These are phyloP conservation scores for Theocolax elegans DNA, from an alignment of 1,140 invertebrate genomes.

Conservation along the genomic window DNA sequence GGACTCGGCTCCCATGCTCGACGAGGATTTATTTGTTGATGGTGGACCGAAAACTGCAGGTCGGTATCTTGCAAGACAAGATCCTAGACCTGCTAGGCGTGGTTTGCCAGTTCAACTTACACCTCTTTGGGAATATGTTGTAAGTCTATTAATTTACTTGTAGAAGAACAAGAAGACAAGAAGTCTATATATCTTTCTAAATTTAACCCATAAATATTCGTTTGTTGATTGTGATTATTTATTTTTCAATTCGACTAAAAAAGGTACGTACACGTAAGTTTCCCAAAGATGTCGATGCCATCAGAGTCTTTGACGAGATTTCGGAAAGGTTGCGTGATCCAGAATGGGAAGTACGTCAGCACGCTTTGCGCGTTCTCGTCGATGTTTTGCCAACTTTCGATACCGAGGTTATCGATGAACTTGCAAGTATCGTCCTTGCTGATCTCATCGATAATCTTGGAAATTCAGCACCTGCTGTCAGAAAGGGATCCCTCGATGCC, in stretches of 20 bases:
- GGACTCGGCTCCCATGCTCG: constrained; percentile 44
- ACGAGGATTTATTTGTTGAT: constrained; percentile 36
- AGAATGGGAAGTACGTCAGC: constrained; percentile 83
- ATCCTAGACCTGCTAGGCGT: neutral
- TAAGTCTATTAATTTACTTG: constrained; percentile 55
- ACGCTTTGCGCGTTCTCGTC: constrained; percentile 79
- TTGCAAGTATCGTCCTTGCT: constrained; percentile 71
- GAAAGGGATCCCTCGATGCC: constrained; percentile 79
- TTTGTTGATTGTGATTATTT: too few species aligned
- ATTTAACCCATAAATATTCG: too few species aligned
- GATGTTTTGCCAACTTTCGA: constrained; percentile 77
- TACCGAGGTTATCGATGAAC: constrained; percentile 66
- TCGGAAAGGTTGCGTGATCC: constrained; percentile 78
- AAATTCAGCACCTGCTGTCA: constrained; percentile 79
- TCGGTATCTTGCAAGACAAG: neutral
- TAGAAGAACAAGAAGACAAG: too few species aligned
- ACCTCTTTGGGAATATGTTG: constrained; percentile 80
- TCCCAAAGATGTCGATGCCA: constrained; percentile 72
- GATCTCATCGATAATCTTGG: constrained; percentile 80
- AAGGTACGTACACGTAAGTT: constrained; percentile 63
- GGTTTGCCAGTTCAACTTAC: constrained; percentile 71
- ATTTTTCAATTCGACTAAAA: too few species aligned
- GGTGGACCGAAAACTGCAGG: neutral
- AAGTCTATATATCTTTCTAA: too few species aligned
- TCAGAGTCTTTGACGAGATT: constrained; percentile 75